Evolutionary conservation across 2,113 vertebrate species (phyloP), one percentile per base, ranked within the genome.

Genomic region (Dolichallabes microphthalmus): DNA sequence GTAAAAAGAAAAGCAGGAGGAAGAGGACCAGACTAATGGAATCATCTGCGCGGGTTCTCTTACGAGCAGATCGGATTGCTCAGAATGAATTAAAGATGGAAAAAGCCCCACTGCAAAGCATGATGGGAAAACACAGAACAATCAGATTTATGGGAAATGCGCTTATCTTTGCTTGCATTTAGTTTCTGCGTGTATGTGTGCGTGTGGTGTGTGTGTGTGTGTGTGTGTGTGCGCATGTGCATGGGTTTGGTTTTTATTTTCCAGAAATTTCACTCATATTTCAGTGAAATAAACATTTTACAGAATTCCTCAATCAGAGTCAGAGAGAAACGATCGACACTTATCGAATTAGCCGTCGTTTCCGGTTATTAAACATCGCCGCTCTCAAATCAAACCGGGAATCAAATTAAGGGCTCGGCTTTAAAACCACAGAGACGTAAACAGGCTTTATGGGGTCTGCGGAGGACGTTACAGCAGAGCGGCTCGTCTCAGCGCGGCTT

Each of bases 1-100:
- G 5, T 15, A 27, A 73, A 60, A 45, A n/a, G 19, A 61, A 75
- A 64, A 76, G 25, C 15, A 22, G 25, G 12, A 73, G 39, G 35
- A 84, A 64, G 39, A 30, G 45, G 8, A 0, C 4, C 45, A 64
- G 80, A 82, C 80, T 82, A 68, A 82, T 82, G 80, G n/a, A 52
- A 68, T 82, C 80, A 55, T n/a, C 4, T 15, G 19, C 11, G 80
- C 19, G 61, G 39, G 39, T 52, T 27, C 12, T 22, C 32, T 63
- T 80, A 14, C 35, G 60, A 6, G 22, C 17, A 3, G 80, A 81
- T 80, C 55, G n/a, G 73, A 61, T 58, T 80, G 4, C 77, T 61
- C 20, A 0, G 6, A 35, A 11, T 25, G 55, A 79, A 79, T 79
- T 60, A 39, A 79, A 79, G 52, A 61, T 39, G n/a, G 13, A 61